Base-by-base conservation (phyloP, 2,888 invertebrate genomes). In the Steromphala cineraria region DNA sequence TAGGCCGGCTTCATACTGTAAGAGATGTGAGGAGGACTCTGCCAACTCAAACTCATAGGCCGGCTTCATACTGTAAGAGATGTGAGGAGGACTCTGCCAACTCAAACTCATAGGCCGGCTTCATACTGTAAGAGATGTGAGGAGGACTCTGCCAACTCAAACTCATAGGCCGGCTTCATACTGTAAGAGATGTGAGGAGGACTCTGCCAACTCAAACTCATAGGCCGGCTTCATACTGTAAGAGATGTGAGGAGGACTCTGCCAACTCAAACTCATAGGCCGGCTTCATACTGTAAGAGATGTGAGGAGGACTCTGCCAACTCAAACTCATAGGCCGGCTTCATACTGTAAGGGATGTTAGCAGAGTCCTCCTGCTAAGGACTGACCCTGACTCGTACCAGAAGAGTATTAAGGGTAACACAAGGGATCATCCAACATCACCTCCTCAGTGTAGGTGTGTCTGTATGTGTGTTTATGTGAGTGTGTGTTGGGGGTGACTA, bases 111-210 rank as follows among this genome's bases (percentile, higher is more conserved):
- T 62, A 62, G 62, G 46, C 46, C 13, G 80, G 87, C 89, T 15
- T 90, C 91, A 81, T 88, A 91, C 5, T 93, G 93, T 84, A 90
- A 91, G 83, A n/a, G n/a, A n/a, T n/a, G n/a, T n/a, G 92, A 93
- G 15, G 89, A 90, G 77, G 86, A 86, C 21, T 19, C 17, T 19
- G 53, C 28, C 1, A 78, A 78, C 78, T 28, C 55, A 24, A 62
- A 62, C 62, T 21, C 62, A 15, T 62, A 62, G 62, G 46, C 46
- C 13, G 80, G 87, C 89, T 15, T 90, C 91, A 81, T 88, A 91
- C 5, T 93, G 93, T 84, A 90, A 91, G 83, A n/a, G n/a, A n/a
- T n/a, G n/a, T n/a, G 92, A 93, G 15, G 89, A 90, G 77, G 86
- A 86, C 21, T 19, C 17, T 19, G 53, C 28, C 1, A 78, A 78